These are phyloP conservation scores for human DNA, from an alignment of 2,113 vertebrate genomes.

Conservation along the genomic window DNA sequence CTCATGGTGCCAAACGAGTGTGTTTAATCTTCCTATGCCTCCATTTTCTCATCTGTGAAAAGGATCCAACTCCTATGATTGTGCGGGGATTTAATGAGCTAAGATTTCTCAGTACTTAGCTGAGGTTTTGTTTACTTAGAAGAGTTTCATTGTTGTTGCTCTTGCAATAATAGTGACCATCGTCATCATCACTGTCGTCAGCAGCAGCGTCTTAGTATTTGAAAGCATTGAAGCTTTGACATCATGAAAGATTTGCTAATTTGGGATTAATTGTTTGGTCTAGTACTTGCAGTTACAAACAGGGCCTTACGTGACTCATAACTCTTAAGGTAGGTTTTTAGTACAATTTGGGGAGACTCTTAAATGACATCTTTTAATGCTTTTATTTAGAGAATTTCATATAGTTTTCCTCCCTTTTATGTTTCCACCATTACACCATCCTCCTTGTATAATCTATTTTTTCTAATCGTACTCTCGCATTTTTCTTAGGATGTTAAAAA, in stretches of 20 bases:
- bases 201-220: background rate
- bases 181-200: background rate
- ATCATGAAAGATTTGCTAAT: background rate
- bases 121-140: background rate
- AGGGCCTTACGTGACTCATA: background rate
- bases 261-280: background rate
- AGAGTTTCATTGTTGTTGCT: background rate
- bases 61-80: background rate
- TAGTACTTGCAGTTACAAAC: background rate
- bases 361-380: background rate
- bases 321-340: background rate
- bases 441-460: background rate
- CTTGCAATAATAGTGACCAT: background rate
- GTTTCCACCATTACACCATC: background rate
- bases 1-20: rapidly evolving
- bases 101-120: background rate
- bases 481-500: background rate
- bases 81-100: background rate
- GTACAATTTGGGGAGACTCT: background rate
- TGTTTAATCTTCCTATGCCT: background rate
- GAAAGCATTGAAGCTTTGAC: background rate
- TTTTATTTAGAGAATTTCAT: background rate
- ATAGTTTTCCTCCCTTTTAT: background rate
- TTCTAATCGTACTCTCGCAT: background rate
- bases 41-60: background rate